Conservation (phyloP, 1,140 invertebrate species). For the Vanessa tameamea region DNA sequence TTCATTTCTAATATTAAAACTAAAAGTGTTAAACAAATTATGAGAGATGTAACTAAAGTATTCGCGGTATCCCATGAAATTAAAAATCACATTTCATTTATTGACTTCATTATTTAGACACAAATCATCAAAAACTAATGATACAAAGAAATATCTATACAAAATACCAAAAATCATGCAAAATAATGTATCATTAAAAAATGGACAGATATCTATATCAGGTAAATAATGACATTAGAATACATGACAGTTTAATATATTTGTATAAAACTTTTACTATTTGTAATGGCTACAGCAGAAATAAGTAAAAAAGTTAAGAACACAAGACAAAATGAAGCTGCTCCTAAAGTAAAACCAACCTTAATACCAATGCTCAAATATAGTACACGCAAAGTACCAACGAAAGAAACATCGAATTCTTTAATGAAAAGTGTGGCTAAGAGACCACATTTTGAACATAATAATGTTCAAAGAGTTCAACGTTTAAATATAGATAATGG, state of each 20-base stretch:
- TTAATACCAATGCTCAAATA: conserved; percentile 46
- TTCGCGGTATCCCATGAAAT: no score
- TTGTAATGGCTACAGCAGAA: not conserved
- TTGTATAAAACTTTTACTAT: not conserved
- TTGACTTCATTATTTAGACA: conserved; percentile 13
- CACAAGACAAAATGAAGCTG: not conserved
- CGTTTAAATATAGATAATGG: conserved; percentile 46
- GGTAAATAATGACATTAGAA: not conserved
- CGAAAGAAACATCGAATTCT: not conserved
- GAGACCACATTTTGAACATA: conserved; percentile 26
- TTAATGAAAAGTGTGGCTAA: not conserved
- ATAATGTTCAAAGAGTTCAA: conserved; percentile 53
- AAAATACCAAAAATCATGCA: conserved; percentile 15
- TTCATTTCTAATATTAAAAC: no score
- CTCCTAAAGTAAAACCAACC: conserved; percentile 38
- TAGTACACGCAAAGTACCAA: conserved; percentile 25
- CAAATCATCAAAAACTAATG: conserved; percentile 11
- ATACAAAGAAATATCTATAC: conserved; percentile 13
- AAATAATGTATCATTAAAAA: conserved; percentile 5
- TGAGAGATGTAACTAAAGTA: no score
- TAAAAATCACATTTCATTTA: no score
- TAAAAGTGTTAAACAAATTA: no score
- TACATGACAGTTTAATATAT: not conserved
- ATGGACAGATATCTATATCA: not conserved
- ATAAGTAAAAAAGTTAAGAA: not conserved